A percentile compares a stretch with the other conserved stretches of the same genome.
phyloP scores from a whole-genome alignment of 2,888 invertebrate species.

The Xanthia togata region DNA sequence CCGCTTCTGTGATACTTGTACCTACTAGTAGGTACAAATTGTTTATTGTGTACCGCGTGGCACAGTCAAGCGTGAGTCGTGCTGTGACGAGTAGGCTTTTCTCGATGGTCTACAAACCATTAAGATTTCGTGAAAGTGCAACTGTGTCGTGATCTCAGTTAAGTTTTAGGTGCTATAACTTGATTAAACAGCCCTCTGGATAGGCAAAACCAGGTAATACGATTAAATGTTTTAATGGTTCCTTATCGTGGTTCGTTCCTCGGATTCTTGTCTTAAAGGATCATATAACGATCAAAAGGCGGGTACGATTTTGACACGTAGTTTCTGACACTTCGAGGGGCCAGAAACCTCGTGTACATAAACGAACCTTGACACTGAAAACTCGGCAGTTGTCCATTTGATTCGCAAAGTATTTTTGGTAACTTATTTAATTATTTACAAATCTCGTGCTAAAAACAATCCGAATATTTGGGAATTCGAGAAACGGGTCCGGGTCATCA shows the following conservation, averaged over 20 bases:
- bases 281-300: not conserved
- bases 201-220: not conserved
- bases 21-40: conserved; percentile 60
- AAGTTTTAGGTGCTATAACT: not conserved
- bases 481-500: conserved; percentile 22
- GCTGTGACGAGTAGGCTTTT: not conserved
- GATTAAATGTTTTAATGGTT: not conserved
- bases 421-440: conserved; percentile 35
- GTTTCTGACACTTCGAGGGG: not conserved
- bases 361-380: conserved; percentile 33
- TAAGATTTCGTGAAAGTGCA: not conserved
- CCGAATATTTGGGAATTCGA: conserved; percentile 22
- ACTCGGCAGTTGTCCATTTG: not conserved
- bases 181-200: not conserved
- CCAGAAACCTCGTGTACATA: not conserved
- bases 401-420: conserved; percentile 33
- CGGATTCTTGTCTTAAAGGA: not conserved
- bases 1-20: conserved; percentile 68
- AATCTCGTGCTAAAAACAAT: conserved; percentile 40
- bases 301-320: not conserved
- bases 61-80: conserved; percentile 55
- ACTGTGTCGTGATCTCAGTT: not conserved
- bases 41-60: conserved; percentile 58
- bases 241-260: no score
- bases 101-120: not conserved